Percentiles rank a stretch among this genome's conserved stretches.
Conservation (phyloP, 1,140 invertebrate species). For the Drosophila parvula region DNA sequence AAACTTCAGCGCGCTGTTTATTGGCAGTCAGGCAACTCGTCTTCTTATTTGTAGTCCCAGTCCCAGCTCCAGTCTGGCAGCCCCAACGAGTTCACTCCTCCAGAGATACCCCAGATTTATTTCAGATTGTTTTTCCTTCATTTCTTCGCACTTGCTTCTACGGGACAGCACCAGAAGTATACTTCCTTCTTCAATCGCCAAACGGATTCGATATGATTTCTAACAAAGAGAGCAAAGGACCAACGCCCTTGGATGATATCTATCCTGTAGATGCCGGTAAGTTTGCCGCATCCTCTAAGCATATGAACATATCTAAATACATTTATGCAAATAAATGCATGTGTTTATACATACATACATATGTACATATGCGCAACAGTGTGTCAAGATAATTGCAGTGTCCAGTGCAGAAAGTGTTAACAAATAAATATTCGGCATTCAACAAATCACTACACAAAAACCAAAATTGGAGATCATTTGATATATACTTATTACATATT, state of each 20-base stretch:
- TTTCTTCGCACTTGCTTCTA: neutral
- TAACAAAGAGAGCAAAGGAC: no score
- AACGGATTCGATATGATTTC: neutral
- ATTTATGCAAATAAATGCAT: neutral
- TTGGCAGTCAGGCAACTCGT: neutral
- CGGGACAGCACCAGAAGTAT: neutral
- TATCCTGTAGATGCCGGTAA: neutral
- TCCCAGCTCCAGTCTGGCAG: neutral
- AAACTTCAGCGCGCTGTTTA: neutral
- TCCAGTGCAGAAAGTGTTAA: neutral
- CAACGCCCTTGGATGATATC: neutral
- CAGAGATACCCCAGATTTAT: constrained; percentile 5
- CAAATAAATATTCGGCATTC: neutral
- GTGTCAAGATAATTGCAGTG: neutral
- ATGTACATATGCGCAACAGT: neutral
- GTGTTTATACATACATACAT: neutral
- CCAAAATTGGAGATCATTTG: neutral
- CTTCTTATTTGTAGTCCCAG: no score
- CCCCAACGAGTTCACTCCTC: neutral
- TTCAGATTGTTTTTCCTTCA: constrained; percentile 1
- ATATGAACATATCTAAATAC: neutral
- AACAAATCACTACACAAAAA: neutral
- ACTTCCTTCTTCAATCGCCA: neutral
- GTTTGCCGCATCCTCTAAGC: neutral
- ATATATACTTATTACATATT: neutral